phyloP scores from a whole-genome alignment of 1,140 invertebrate species.

The Paralvinella palmiformis region DNA sequence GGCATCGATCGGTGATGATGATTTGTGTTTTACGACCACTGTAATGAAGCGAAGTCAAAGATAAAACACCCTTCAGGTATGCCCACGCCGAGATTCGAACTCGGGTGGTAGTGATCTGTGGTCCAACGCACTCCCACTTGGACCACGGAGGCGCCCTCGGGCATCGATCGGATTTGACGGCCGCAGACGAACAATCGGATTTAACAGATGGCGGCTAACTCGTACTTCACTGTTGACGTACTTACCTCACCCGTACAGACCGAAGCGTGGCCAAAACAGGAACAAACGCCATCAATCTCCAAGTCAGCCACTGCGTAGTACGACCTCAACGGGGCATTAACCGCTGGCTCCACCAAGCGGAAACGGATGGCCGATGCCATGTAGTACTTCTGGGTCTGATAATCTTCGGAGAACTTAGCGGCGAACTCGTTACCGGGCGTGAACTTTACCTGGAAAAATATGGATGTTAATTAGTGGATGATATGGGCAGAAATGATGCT shows the following conservation, averaged over 20 bases:
- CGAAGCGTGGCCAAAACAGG: conserved; percentile 18
- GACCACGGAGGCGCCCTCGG: too few species aligned
- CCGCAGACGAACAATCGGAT: neutral
- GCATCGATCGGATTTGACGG: neutral
- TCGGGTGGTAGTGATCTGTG: neutral
- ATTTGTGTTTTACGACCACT: too few species aligned
- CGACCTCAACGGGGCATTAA: conserved; percentile 7
- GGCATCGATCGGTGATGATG: too few species aligned
- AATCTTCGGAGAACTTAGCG: neutral
- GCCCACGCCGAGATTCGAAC: neutral
- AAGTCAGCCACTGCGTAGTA: conserved; percentile 18
- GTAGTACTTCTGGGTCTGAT: conserved; percentile 4
- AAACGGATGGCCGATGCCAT: conserved; percentile 6
- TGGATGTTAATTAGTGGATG: neutral
- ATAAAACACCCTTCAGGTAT: neutral
- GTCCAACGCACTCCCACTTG: too few species aligned
- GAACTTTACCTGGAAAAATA: conserved; percentile 6
- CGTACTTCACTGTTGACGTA: neutral
- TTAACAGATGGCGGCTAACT: neutral
- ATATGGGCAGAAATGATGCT: neutral
- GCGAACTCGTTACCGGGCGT: conserved; percentile 2
- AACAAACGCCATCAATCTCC: conserved; percentile 13
- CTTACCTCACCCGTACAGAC: conserved; percentile 12
- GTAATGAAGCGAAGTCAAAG: neutral
- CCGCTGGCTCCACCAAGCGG: neutral